A percentile compares a stretch with the other conserved stretches of the same genome.
phyloP scores from a whole-genome alignment of 2,888 invertebrate genomes.

The Chrysolina americana region DNA sequence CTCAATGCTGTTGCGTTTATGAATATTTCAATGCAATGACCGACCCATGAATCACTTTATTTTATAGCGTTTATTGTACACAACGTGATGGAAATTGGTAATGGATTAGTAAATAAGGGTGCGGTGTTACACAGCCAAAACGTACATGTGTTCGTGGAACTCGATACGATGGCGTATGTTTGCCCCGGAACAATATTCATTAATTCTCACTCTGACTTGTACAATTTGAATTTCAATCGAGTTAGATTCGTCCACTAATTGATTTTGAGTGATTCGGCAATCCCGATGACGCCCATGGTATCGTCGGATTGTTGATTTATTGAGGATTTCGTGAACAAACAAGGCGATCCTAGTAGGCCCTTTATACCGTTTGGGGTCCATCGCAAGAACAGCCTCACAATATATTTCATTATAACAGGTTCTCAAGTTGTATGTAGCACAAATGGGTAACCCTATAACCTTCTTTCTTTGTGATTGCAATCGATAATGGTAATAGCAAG shows the following conservation, averaged over 20 bases:
- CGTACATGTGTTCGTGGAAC: neutral
- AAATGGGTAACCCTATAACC: too few species aligned
- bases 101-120: conserved; percentile 50
- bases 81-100: conserved; percentile 35
- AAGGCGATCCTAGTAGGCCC: too few species aligned
- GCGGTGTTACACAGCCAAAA: conserved; percentile 34
- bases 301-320: neutral
- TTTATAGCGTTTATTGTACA: conserved; percentile 27
- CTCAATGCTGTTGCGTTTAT: neutral
- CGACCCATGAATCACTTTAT: conserved; percentile 29
- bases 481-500: too few species aligned
- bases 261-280: neutral
- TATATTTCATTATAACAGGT: too few species aligned
- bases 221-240: neutral
- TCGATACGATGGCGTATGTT: conserved; percentile 7
- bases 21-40: conserved; percentile 5
- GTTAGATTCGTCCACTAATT: neutral
- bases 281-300: neutral
- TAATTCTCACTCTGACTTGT: neutral
- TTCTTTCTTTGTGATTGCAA: too few species aligned
- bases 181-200: conserved; percentile 1
- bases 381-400: too few species aligned
- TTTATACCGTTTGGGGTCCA: too few species aligned
- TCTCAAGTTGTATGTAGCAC: too few species aligned
- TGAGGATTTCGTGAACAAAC: too few species aligned